Base-by-base conservation (phyloP, 2,113 vertebrate genomes). In the Varanus komodoensis region DNA sequence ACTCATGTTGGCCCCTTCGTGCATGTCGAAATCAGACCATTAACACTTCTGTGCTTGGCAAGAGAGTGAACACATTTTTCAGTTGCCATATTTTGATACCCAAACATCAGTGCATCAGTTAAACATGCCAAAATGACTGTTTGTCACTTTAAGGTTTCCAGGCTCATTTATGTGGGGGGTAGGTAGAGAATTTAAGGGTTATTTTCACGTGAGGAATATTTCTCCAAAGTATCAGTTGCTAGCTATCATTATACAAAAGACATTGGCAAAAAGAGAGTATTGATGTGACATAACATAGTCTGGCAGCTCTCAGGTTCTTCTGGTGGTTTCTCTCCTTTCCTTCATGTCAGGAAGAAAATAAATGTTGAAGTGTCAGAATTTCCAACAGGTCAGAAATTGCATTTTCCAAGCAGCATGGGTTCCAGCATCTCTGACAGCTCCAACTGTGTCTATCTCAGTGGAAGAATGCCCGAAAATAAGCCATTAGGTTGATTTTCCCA, bases 361-460 rank as follows among this genome's bases (percentile, higher is more conserved):
- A 86, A 79, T 80, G 89, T 68, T 90, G 75, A 86, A 79, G 80
- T 86, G 67, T 90, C 89, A 86, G 23, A 80, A 86, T 86, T 80
- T 32, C 75, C 64, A 86, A n/a, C 48, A 79, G 74, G 75, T 80
- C 83, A 86, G 52, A 80, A 71, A 90, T 90, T 84, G 48, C 75
- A 90, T 86, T 90, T 86, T 71, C 48, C 83, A 90, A 80, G 64
- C 75, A 81, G 64, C 44, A 71, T 86, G 89, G 67, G 67, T 80
- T 80, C 75, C 6, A 86, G 25, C n/a, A 80, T 27, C 50, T 52
- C 50, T 69, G 64, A 87, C 29, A 64, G 61, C 73, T 69, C 73
- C 12, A 29, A 21, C 48, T 82, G 85, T 91, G 81, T 68, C 38
- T n/a, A 54, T 83, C 25, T 29, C 81, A 69, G 50, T 48, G 78